phyloP scores from a whole-genome alignment of 2,113 vertebrate genomes.

The Zosterops borbonicus region DNA sequence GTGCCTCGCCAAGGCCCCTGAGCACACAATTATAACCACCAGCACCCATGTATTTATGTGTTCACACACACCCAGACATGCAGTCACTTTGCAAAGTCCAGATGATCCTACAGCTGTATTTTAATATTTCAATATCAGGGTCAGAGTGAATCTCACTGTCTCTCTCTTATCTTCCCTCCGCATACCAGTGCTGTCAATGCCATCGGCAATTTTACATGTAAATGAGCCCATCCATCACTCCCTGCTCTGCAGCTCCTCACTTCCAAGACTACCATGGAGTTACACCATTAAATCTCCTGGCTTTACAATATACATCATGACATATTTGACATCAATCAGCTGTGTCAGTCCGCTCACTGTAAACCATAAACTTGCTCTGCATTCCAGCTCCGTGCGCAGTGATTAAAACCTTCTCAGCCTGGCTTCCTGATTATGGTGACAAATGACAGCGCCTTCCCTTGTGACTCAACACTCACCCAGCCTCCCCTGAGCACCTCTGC shows the following conservation, averaged over 20 bases:
- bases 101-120: constrained; percentile 70
- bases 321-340: constrained; percentile 86
- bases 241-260: constrained; percentile 72
- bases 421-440: constrained; percentile 71
- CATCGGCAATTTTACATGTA: constrained; percentile 83
- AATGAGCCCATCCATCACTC: constrained; percentile 82
- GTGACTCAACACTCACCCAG: not conserved
- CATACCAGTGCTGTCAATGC: constrained; percentile 78
- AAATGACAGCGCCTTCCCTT: constrained; percentile 53
- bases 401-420: constrained; percentile 75
- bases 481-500: not conserved
- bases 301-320: constrained; percentile 83
- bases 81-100: constrained; percentile 33
- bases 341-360: constrained; percentile 78
- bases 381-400: constrained; percentile 62
- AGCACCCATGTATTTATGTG: not conserved
- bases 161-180: constrained; percentile 72
- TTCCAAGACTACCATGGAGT: constrained; percentile 75
- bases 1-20: not conserved
- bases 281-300: constrained; percentile 80
- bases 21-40: accelerated
- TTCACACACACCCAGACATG: not conserved
- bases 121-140: constrained; percentile 73
- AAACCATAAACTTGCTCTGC: constrained; percentile 78
- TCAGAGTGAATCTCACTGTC: constrained; percentile 69